Evolutionary conservation across 2,888 invertebrate genomes (phyloP).

Genomic region (Aproaerema taeniolella): DNA sequence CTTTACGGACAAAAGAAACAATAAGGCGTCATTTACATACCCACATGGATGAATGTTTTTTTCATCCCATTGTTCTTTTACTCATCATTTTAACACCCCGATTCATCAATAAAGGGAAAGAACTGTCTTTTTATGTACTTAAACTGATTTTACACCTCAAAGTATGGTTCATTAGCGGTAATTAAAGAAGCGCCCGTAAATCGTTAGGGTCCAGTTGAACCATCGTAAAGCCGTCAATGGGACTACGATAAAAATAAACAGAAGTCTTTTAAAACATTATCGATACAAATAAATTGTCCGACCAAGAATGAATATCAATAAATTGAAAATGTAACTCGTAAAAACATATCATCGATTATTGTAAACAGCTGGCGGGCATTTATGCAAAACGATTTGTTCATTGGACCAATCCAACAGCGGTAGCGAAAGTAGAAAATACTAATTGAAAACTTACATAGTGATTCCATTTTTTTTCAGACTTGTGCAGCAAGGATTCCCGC

Average conservation of each 20-base stretch:
- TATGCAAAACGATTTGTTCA: conserved; percentile 66
- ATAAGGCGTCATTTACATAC: conserved; percentile 45
- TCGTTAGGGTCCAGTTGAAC: conserved; percentile 34
- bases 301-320: conserved; percentile 67
- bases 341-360: conserved; percentile 74
- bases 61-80: conserved; percentile 40
- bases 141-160: conserved; percentile 22
- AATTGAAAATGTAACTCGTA: conserved; percentile 70
- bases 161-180: conserved; percentile 37
- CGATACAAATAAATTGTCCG: conserved; percentile 70
- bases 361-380: conserved; percentile 74
- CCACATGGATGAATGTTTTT: no score
- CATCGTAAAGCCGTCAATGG: conserved; percentile 50
- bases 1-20: conserved; percentile 51
- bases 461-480: no score
- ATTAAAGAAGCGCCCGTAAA: conserved; percentile 40
- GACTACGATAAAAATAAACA: conserved; percentile 55
- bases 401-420: conserved; percentile 64
- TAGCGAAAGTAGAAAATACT: conserved; percentile 54
- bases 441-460: conserved; percentile 44
- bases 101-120: conserved; percentile 18
- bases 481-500: no score
- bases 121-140: conserved; percentile 17
- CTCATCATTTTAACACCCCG: conserved; percentile 27
- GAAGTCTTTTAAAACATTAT: conserved; percentile 64